These are phyloP conservation scores for Huso huso DNA, from an alignment of 2,797 vertebrate species.

Conservation along the genomic window DNA sequence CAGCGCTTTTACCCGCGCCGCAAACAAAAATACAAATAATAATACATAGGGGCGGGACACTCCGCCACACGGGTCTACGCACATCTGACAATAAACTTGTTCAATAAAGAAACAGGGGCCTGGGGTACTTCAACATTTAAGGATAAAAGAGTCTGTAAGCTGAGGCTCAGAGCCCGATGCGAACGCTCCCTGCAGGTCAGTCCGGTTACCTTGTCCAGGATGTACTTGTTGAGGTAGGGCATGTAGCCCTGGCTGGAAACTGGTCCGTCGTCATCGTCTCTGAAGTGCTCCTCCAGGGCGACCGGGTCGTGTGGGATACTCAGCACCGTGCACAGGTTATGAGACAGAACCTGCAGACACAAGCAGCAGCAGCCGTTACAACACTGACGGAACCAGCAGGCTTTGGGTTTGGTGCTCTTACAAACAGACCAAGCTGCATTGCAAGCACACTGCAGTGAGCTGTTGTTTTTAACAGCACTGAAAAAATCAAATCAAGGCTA, in stretches of 20 bases:
- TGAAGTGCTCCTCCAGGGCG: constrained; percentile 94
- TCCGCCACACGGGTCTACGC: too few species aligned
- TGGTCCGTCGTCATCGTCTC: constrained; percentile 90
- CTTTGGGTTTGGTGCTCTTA: too few species aligned
- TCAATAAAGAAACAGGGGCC: neutral
- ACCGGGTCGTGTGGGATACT: constrained; percentile 90
- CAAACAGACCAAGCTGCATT: neutral
- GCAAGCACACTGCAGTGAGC: neutral
- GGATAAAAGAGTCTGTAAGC: neutral
- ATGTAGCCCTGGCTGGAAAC: constrained; percentile 99
- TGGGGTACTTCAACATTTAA: too few species aligned
- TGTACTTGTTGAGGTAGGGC: constrained; percentile 98
- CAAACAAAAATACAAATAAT: too few species aligned
- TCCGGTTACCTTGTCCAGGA: constrained; percentile 84
- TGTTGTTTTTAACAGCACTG: neutral
- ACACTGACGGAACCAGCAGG: too few species aligned
- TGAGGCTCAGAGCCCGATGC: neutral
- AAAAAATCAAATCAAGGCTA: neutral
- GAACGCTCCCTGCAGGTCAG: neutral
- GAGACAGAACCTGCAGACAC: constrained; percentile 79
- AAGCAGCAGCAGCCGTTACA: too few species aligned
- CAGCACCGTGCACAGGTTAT: constrained; percentile 94
- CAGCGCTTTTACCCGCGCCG: too few species aligned
- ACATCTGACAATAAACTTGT: neutral
- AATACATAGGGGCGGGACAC: too few species aligned